Evolutionary conservation across 2,888 invertebrate species (phyloP).

Genomic region (Nysson spinosus): DNA sequence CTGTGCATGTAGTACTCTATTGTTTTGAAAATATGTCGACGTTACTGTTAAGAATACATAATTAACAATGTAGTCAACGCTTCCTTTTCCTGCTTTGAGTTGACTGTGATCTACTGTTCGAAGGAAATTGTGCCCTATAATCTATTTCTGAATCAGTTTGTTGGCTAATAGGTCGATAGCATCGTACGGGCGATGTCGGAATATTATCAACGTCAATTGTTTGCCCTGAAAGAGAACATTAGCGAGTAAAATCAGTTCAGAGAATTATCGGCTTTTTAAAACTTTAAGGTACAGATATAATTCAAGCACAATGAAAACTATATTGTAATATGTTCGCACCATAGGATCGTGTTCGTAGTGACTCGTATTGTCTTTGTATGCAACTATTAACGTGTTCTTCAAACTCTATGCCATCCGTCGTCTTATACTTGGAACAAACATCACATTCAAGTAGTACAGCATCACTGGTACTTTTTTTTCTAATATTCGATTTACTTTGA

Average conservation of each 20-base stretch:
- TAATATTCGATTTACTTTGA: not conserved
- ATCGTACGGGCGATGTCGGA: slow-evolving; percentile 57
- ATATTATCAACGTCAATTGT: slow-evolving; percentile 24
- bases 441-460: slow-evolving; percentile 43
- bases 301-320: not conserved
- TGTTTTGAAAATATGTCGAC: too few species aligned
- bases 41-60: too few species aligned
- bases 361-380: slow-evolving; percentile 21
- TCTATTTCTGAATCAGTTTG: slow-evolving; percentile 58
- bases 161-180: slow-evolving; percentile 56
- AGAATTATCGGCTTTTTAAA: not conserved
- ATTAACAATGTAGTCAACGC: slow-evolving; percentile 28
- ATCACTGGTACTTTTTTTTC: not conserved
- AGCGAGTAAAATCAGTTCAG: not conserved
- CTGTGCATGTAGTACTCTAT: not conserved
- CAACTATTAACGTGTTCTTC: slow-evolving; percentile 61
- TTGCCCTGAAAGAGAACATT: slow-evolving; percentile 32
- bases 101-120: slow-evolving; percentile 36
- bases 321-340: slow-evolving; percentile 25
- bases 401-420: slow-evolving; percentile 49
- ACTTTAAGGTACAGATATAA: not conserved
- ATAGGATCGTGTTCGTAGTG: slow-evolving; percentile 10
- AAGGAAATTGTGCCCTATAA: slow-evolving; percentile 52
- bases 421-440: slow-evolving; percentile 57
- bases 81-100: slow-evolving; percentile 50